Base-by-base conservation (phyloP, 53 echinoderm and acorn worm species). In the Pentamera pediparva region DNA sequence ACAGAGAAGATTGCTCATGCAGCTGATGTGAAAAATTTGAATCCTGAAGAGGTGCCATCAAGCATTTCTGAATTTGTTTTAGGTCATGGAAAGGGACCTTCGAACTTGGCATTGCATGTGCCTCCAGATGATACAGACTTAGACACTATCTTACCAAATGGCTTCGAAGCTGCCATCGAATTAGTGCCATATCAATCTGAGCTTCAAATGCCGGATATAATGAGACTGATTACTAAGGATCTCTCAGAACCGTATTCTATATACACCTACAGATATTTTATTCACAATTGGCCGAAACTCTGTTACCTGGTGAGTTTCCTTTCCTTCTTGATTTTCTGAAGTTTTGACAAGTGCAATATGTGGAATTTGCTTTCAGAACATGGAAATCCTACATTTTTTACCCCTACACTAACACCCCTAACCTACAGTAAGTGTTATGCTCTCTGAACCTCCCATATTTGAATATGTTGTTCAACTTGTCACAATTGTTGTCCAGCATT, bases 191-290 rank as follows among this genome's bases (percentile, higher is more conserved):
- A 96, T 80, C 81, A 96, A 83, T 91, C 95, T 24, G 96, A 96
- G 85, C 76, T 85, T 19, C 96, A 96, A 77, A 96, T 96, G 88
- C 91, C 91, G 24, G 86, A 91, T 54, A 96, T 96, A 12, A 96
- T 96, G 80, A 88, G 85, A 65, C 86, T 96, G 24, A 96, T 96
- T 13, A 96, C 96, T 35, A 96, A 96, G 77, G 96, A 96, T 75
- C 69, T 96, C 39, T 96, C 96, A 19, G 96, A 96, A 79, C 96
- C 96, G 3, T 96, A 96, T 79, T 96, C 96, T 71, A 96, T 96
- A 45, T 96, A 96, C 59, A 96, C 96, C 31, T 96, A 96, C 65
- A 79, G 96, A 56, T 96, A 96, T 65, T 96, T 95, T 65, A 96
- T 96, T 76, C 91, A 91, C 60, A 96, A 96, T 73, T 96, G 96